Percentiles rank a stretch among this genome's conserved stretches.
Evolutionary conservation across 1,140 invertebrate genomes (phyloP).

Genomic region (Papilio polyxenes): DNA sequence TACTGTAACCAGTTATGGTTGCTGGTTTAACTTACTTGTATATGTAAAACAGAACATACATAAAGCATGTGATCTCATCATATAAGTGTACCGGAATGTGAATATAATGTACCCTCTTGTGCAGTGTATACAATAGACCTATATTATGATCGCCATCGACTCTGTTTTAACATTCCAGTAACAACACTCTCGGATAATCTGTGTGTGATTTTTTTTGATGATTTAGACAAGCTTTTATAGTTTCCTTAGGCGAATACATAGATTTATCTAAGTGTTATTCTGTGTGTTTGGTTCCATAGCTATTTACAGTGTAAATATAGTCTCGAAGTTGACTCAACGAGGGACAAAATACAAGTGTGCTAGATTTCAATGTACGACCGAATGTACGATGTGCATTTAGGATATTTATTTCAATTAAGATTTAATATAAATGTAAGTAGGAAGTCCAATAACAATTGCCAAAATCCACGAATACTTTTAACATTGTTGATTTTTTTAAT

Average conservation of each 20-base stretch:
- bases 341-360: slow-evolving; percentile 56
- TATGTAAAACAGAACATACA: slow-evolving; percentile 58
- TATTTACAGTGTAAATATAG: slow-evolving; percentile 69
- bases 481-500: slow-evolving; percentile 72
- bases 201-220: slow-evolving; percentile 58
- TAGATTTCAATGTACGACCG: slow-evolving; percentile 65
- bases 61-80: slow-evolving; percentile 74
- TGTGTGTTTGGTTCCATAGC: slow-evolving; percentile 66
- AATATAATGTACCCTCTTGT: slow-evolving; percentile 44
- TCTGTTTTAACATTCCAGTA: slow-evolving; percentile 75
- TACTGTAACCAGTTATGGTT: slow-evolving; percentile 49
- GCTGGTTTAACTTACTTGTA: slow-evolving; percentile 40
- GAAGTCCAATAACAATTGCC: slow-evolving; percentile 75
- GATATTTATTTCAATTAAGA: slow-evolving; percentile 75
- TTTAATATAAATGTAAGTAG: slow-evolving; percentile 73
- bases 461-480: slow-evolving; percentile 78
- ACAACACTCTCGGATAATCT: slow-evolving; percentile 62
- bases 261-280: slow-evolving; percentile 64
- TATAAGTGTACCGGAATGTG: slow-evolving; percentile 55
- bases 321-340: slow-evolving; percentile 57
- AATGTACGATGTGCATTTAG: slow-evolving; percentile 67
- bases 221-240: slow-evolving; percentile 62
- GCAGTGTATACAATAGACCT: slow-evolving; percentile 55
- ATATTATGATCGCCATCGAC: slow-evolving; percentile 52
- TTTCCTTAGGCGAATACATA: slow-evolving; percentile 66